Percentiles rank a stretch among this genome's conserved stretches.
Conservation (phyloP, 2,113 vertebrate species). For the Desmodus rotundus region DNA sequence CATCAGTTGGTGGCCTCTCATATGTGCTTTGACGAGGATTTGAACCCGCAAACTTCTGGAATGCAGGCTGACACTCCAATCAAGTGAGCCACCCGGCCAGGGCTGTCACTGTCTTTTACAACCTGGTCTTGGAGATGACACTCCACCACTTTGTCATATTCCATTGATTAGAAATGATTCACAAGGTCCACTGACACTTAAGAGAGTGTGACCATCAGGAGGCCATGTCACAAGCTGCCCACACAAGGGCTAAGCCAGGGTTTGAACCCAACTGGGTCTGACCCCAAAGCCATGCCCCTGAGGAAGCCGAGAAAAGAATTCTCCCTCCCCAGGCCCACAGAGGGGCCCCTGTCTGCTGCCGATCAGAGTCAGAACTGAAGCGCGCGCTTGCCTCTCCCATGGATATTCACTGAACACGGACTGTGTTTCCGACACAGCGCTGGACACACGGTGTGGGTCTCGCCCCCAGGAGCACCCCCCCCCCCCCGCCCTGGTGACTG, state of each 20-base stretch:
- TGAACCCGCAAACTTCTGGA: too few species aligned
- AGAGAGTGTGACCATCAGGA: background rate
- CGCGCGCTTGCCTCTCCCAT: rapidly evolving
- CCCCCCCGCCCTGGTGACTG: background rate
- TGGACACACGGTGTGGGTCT: background rate
- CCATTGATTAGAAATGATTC: background rate
- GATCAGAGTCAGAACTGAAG: rapidly evolving
- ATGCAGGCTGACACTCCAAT: too few species aligned
- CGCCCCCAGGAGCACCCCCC: rapidly evolving
- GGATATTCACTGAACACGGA: background rate
- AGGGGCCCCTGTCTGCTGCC: rapidly evolving
- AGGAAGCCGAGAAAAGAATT: background rate
- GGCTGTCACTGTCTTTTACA: background rate
- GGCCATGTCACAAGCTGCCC: too few species aligned
- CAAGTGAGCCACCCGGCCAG: too few species aligned
- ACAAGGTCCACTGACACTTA: background rate
- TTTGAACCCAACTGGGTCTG: background rate
- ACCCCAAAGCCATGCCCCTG: background rate
- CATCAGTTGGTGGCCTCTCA: too few species aligned
- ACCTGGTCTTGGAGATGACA: background rate
- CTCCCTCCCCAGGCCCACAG: too few species aligned
- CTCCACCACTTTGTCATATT: background rate
- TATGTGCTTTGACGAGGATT: too few species aligned
- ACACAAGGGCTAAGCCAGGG: background rate
- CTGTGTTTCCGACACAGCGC: background rate